phyloP scores from a whole-genome alignment of 2,888 invertebrate species.

The Zhengitettix transpicula region DNA sequence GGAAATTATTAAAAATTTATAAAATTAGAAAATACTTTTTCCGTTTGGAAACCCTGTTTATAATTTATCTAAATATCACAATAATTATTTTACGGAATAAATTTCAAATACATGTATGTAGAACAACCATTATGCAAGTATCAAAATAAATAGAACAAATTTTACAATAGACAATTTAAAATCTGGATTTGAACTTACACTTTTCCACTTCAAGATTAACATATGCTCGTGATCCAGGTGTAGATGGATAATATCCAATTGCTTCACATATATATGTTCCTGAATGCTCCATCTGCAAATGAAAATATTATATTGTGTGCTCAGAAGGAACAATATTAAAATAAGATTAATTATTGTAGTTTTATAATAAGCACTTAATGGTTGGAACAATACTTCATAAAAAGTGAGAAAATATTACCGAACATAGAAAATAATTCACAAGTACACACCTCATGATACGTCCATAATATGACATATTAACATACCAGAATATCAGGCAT shows the following conservation, averaged over 20 bases:
- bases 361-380: too few species aligned
- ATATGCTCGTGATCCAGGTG: slow-evolving; percentile 45
- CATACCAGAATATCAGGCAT: slow-evolving; percentile 60
- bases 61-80: background rate
- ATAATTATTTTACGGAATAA: background rate
- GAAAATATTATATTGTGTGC: background rate
- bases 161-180: background rate
- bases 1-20: too few species aligned
- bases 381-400: too few species aligned
- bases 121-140: background rate
- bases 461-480: slow-evolving; percentile 6
- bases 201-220: slow-evolving; percentile 58
- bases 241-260: slow-evolving; percentile 39
- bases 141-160: background rate
- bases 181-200: slow-evolving; percentile 40
- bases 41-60: too few species aligned
- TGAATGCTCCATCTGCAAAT: slow-evolving; percentile 43
- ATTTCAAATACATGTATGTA: background rate
- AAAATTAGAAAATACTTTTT: too few species aligned
- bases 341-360: background rate
- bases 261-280: slow-evolving; percentile 79
- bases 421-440: too few species aligned
- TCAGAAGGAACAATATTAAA: background rate
- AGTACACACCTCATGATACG: too few species aligned
- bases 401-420: too few species aligned